A percentile compares a stretch with the other conserved stretches of the same genome.
These are phyloP conservation scores for Leptobrachium ailaonicum DNA, from an alignment of 2,113 vertebrate genomes.

Conservation along the genomic window DNA sequence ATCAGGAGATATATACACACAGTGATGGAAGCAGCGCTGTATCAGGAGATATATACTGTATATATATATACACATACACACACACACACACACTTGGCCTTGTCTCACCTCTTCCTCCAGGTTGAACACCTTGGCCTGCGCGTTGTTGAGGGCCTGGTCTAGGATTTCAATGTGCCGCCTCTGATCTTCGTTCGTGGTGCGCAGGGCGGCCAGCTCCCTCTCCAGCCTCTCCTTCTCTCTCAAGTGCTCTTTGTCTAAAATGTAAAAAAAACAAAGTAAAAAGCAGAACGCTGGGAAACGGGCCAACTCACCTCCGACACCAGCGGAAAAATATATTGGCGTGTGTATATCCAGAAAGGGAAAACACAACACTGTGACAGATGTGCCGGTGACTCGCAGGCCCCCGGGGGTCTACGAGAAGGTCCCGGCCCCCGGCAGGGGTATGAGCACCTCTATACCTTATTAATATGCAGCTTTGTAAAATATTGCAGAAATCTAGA, in stretches of 20 bases:
- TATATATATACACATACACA: no score
- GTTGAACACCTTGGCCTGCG: constrained; percentile 78
- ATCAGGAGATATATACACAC: no score
- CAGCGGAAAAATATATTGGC: background rate
- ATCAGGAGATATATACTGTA: no score
- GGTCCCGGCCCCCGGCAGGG: fast-evolving
- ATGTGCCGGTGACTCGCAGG: background rate
- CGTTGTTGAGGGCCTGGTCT: constrained; percentile 78
- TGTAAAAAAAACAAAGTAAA: constrained; percentile 52
- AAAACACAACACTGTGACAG: constrained; percentile 2
- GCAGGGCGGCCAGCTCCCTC: constrained; percentile 71
- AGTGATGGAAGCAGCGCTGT: no score
- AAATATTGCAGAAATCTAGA: constrained; percentile 8
- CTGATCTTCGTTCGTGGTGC: constrained; percentile 76
- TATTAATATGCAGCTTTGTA: background rate
- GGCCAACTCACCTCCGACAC: constrained; percentile 50
- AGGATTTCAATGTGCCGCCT: constrained; percentile 79
- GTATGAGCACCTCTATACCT: background rate
- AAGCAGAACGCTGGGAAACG: constrained; percentile 46
- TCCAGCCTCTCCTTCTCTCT: constrained; percentile 81
- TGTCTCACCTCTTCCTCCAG: constrained; percentile 80
- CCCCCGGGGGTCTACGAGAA: background rate
- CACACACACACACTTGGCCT: background rate
- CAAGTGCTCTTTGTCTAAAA: constrained; percentile 74
- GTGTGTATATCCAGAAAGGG: constrained; percentile 5